phyloP scores from a whole-genome alignment of 2,113 vertebrate species.

The Lethenteron camtschaticum region DNA sequence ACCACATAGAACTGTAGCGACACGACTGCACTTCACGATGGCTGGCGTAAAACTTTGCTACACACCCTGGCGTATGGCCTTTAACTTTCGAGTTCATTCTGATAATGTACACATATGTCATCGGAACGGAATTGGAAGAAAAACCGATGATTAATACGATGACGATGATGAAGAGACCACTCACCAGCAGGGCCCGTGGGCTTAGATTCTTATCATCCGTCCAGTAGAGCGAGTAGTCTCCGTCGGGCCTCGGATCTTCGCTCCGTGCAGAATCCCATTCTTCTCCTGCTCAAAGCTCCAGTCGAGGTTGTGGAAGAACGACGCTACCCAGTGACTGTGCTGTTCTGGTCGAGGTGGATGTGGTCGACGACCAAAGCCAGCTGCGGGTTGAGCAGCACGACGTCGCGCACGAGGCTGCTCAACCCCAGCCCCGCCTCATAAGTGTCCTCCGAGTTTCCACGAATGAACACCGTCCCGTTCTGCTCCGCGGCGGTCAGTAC shows the following conservation, averaged over 20 bases:
- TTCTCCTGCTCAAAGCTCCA: conserved; percentile 51
- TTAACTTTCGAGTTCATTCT: too few relatives aligned
- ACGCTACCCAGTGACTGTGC: conserved; percentile 53
- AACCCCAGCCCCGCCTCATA: conserved; percentile 68
- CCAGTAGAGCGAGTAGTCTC: conserved; percentile 76
- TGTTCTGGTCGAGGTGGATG: conserved; percentile 42
- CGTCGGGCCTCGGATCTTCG: conserved; percentile 34
- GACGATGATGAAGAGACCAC: too few relatives aligned
- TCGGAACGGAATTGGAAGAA: too few relatives aligned
- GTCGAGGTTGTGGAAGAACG: conserved; percentile 96
- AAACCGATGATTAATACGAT: too few relatives aligned
- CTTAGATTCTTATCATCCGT: conserved; percentile 73
- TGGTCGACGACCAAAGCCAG: conserved; percentile 72
- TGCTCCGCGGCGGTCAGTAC: conserved; percentile 56
- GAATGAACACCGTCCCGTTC: conserved; percentile 55
- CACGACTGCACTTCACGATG: too few relatives aligned
- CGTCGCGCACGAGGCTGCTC: conserved; percentile 55
- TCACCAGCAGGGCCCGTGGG: conserved; percentile 32
- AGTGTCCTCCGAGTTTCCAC: conserved; percentile 52
- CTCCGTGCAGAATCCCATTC: conserved; percentile 50
- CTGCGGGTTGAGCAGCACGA: conserved; percentile 73
- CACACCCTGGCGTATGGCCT: too few relatives aligned
- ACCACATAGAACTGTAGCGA: too few relatives aligned
- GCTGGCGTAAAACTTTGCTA: too few relatives aligned
- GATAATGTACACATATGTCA: too few relatives aligned